phyloP scores from a whole-genome alignment of 1,140 invertebrate genomes.

The Drosophila nasuta region DNA sequence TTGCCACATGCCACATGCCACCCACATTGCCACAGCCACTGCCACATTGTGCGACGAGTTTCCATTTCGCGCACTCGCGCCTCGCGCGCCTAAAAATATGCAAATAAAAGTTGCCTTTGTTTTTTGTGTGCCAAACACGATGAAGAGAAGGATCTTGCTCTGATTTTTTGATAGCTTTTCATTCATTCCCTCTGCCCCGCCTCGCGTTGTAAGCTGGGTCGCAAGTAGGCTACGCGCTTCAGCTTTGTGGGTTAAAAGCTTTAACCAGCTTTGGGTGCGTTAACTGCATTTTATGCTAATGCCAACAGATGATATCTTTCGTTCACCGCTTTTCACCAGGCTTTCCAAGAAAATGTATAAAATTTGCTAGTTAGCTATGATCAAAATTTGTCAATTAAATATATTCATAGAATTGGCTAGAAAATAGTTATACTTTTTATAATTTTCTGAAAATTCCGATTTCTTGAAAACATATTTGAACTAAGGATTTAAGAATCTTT shows the following conservation, averaged over 20 bases:
- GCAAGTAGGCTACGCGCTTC: neutral
- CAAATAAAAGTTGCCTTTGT: slow-evolving; percentile 66
- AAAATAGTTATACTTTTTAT: no score
- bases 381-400: no score
- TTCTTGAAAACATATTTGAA: no score
- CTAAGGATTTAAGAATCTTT: no score
- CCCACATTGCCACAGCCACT: neutral
- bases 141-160: slow-evolving; percentile 29
- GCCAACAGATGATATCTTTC: slow-evolving; percentile 3
- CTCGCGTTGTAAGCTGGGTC: neutral
- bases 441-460: no score
- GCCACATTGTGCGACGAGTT: slow-evolving; percentile 27
- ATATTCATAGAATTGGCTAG: no score
- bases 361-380: no score
- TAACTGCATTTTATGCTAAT: slow-evolving; percentile 42
- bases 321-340: neutral
- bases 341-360: neutral
- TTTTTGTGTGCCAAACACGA: slow-evolving; percentile 8
- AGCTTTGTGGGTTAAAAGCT: slow-evolving; percentile 34
- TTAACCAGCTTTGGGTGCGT: slow-evolving; percentile 25
- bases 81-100: slow-evolving; percentile 74
- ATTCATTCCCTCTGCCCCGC: neutral
- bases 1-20: neutral
- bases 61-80: slow-evolving; percentile 64
- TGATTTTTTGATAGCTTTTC: slow-evolving; percentile 60